Evolutionary conservation across 2,888 invertebrate genomes (phyloP).

Genomic region (Gari tellinella): DNA sequence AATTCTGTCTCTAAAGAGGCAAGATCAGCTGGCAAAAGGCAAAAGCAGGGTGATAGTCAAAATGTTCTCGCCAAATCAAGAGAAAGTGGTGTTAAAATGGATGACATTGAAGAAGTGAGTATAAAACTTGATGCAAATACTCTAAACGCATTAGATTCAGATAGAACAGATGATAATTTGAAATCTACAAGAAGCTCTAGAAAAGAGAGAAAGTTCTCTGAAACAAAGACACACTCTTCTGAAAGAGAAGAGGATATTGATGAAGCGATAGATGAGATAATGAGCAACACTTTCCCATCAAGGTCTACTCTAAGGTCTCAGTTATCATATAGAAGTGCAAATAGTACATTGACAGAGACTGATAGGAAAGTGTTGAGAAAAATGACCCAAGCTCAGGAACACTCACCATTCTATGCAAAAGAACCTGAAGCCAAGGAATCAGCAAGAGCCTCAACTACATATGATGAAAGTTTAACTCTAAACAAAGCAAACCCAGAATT

Average conservation of each 20-base stretch:
- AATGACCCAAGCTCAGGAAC: slow-evolving; percentile 62
- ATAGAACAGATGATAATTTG: slow-evolving; percentile 43
- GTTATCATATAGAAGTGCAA: slow-evolving; percentile 53
- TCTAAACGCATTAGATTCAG: slow-evolving; percentile 27
- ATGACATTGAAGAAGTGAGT: too few relatives aligned
- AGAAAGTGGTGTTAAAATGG: too few relatives aligned
- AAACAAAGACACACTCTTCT: slow-evolving; percentile 60
- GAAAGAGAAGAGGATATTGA: slow-evolving; percentile 72
- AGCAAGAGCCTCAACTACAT: slow-evolving; percentile 52
- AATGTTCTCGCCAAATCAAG: too few relatives aligned
- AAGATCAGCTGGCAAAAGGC: slow-evolving; percentile 6
- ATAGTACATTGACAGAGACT: slow-evolving; percentile 73
- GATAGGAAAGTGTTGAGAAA: slow-evolving; percentile 67
- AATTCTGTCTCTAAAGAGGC: slow-evolving; percentile 25
- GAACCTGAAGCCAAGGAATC: slow-evolving; percentile 7
- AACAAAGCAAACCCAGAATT: slow-evolving; percentile 68
- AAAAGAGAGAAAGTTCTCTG: slow-evolving; percentile 71
- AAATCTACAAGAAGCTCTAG: slow-evolving; percentile 59
- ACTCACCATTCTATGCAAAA: slow-evolving; percentile 76
- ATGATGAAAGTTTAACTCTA: slow-evolving; percentile 56
- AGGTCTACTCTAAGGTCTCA: slow-evolving; percentile 64
- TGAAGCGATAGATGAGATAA: slow-evolving; percentile 80
- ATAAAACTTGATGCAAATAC: too few relatives aligned
- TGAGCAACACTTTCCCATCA: slow-evolving; percentile 71
- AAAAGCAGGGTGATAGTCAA: slow-evolving; percentile 16